Evolutionary conservation across 2,797 vertebrate species (phyloP).

Genomic region (Leptoclinus maculatus): DNA sequence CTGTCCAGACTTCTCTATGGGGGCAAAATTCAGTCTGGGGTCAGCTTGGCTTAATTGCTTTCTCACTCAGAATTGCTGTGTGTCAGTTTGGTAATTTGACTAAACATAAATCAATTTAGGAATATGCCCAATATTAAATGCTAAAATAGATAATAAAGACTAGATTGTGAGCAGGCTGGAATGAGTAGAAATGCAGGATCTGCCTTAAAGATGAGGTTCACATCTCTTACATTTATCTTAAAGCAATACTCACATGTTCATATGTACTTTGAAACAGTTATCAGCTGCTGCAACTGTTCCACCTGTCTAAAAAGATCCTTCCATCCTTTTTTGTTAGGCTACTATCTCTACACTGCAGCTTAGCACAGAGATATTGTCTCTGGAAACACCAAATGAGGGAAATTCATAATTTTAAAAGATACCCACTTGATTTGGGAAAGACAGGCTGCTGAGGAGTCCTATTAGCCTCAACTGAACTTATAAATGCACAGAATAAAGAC

Average conservation of each 20-base stretch:
- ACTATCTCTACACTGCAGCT: neutral
- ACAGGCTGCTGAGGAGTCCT: neutral
- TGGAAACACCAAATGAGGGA: neutral
- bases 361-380: neutral
- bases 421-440: neutral
- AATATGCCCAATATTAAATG: neutral
- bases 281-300: neutral
- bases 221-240: neutral
- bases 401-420: neutral
- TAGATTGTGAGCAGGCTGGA: neutral
- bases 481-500: neutral
- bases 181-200: neutral
- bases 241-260: neutral
- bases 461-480: neutral
- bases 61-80: neutral
- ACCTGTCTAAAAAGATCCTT: neutral
- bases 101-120: neutral
- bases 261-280: neutral
- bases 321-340: neutral
- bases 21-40: neutral
- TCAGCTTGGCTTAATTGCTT: neutral
- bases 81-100: neutral
- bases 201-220: neutral
- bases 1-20: neutral
- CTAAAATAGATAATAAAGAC: neutral